A percentile compares a stretch with the other conserved stretches of the same genome.
These are phyloP conservation scores for Spinus pinus DNA, from an alignment of 2,797 vertebrate genomes.

Conservation along the genomic window DNA sequence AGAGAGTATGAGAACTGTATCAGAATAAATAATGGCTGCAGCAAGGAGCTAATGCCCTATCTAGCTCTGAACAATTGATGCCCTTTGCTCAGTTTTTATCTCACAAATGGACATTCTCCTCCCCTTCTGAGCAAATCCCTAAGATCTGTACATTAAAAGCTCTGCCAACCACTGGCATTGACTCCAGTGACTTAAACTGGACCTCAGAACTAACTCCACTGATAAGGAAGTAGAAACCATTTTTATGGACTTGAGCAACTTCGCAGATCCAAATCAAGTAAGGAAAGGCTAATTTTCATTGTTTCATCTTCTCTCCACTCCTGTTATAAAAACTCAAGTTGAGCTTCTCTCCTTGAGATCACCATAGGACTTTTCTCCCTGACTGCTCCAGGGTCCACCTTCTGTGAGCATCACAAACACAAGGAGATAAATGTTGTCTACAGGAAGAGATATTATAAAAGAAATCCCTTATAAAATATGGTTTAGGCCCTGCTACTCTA, in stretches of 20 bases:
- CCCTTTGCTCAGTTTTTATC: not conserved
- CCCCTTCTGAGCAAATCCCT: not conserved
- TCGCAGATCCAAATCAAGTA: not conserved
- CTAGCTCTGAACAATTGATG: not conserved
- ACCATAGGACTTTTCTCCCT: not conserved
- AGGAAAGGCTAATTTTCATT: not conserved
- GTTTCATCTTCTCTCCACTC: not conserved
- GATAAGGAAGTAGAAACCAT: not conserved
- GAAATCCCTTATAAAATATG: not conserved
- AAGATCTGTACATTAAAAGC: not conserved
- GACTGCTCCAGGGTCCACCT: not conserved
- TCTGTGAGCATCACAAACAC: not conserved
- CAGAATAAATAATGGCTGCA: not conserved
- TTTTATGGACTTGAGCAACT: not conserved
- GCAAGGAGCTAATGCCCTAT: not conserved
- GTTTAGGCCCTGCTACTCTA: not conserved
- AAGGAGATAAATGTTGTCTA: not conserved
- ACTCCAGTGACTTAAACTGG: not conserved
- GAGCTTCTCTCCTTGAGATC: not conserved
- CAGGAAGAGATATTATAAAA: not conserved
- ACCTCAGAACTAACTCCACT: not conserved
- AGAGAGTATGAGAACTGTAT: not conserved
- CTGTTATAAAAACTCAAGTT: not conserved
- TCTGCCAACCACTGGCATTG: not conserved
- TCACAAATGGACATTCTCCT: not conserved